These are phyloP conservation scores for Eulemur albifrons DNA, from an alignment of 2,797 vertebrate species.

Conservation along the genomic window DNA sequence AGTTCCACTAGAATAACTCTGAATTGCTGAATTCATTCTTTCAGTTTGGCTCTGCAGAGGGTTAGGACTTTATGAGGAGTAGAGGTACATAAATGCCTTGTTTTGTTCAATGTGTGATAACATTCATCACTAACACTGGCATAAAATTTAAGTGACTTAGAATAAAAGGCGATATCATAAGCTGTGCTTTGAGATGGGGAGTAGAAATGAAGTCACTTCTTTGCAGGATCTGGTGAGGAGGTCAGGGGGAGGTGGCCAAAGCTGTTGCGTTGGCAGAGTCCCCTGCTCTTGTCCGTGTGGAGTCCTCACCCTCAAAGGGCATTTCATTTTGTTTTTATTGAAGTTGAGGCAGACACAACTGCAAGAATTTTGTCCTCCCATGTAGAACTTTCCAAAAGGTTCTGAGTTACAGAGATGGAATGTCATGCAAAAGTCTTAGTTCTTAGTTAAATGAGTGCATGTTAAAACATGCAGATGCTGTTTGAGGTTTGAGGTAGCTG, in stretches of 20 bases:
- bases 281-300: not conserved
- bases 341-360: not conserved
- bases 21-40: slow-evolving; percentile 9
- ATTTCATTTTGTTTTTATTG: slow-evolving; percentile 21
- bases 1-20: slow-evolving; percentile 18
- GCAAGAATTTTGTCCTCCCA: not conserved
- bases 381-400: not conserved
- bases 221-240: not conserved
- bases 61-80: slow-evolving; percentile 4
- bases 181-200: not conserved
- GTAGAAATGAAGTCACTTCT: not conserved
- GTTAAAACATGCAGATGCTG: not conserved
- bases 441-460: not conserved
- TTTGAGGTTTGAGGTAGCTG: not conserved
- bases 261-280: not conserved
- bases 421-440: not conserved
- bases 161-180: not conserved
- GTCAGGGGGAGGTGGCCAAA: not conserved
- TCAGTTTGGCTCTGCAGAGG: not conserved
- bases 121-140: not conserved
- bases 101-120: slow-evolving; percentile 16
- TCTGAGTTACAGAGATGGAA: not conserved
- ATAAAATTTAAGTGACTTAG: not conserved
- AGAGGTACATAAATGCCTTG: not conserved
- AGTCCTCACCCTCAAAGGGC: not conserved